Conservation (phyloP, 2,797 vertebrate species). For the Sphaeramia orbicularis region DNA sequence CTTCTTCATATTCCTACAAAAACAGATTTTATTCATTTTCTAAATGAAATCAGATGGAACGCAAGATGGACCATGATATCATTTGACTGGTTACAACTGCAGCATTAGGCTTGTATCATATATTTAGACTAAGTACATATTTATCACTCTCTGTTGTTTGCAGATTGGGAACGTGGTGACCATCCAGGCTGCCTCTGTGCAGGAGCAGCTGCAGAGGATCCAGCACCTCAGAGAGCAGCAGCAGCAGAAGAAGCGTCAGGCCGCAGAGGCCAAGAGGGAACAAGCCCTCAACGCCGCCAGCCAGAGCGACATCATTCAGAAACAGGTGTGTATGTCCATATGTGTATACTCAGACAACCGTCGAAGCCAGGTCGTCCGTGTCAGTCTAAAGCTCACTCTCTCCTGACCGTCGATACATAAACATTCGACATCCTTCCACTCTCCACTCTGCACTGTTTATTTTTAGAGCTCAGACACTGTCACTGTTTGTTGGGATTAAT, state of each 20-base stretch:
- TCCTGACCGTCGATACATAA: slow-evolving; percentile 31
- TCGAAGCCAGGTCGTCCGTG: slow-evolving; percentile 17
- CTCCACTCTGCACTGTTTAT: slow-evolving; percentile 24
- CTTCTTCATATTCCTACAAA: background rate
- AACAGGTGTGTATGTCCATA: slow-evolving; percentile 84
- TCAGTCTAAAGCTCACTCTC: background rate
- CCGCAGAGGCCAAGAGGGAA: slow-evolving; percentile 92
- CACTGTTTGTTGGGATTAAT: slow-evolving; percentile 23
- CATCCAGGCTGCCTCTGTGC: slow-evolving; percentile 94
- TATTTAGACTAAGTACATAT: background rate
- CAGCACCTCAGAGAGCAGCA: slow-evolving; percentile 97
- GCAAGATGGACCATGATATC: background rate
- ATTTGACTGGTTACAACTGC: background rate
- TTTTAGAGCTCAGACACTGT: slow-evolving; percentile 20
- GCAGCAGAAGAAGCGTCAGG: slow-evolving; percentile 94
- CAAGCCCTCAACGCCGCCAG: slow-evolving; percentile 91
- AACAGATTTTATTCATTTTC: background rate
- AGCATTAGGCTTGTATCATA: background rate
- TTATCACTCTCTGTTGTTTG: slow-evolving; percentile 5
- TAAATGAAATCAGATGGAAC: background rate
- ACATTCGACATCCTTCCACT: slow-evolving; percentile 16
- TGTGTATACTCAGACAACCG: slow-evolving; percentile 2
- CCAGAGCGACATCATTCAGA: slow-evolving; percentile 96
- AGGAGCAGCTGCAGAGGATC: slow-evolving; percentile 95
- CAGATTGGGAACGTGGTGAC: slow-evolving; percentile 92